Evolutionary conservation across 1,140 invertebrate genomes (phyloP), one percentile per base, ranked within the genome.

Genomic region (Anadara kagoshimensis): DNA sequence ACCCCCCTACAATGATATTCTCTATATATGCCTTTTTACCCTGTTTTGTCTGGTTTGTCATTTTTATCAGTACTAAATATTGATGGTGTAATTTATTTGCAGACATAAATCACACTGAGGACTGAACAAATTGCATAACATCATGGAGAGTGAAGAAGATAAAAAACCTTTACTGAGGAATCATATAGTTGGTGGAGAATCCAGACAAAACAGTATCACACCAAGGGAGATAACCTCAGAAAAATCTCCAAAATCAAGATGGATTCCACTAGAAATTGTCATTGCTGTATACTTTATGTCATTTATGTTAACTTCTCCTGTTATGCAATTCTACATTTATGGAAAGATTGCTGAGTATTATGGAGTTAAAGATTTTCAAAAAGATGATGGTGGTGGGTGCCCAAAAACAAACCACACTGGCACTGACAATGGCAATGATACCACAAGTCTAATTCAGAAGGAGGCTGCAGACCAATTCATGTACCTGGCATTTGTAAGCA

Each of bases 281-380:
- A 36, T 66, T 12, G 16, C 20, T 10, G 16, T 73, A 20, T 73
- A 66, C 43, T 66, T 73, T 43, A 10, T 65, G 10, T 10, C 70
- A 1, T n/a, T 51, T 20, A 51, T 59, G 3, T 36, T 47, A 14
- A n/a, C 62, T 7, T 5, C 43, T 16, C 62, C 70, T 8, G 43
- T 73, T 24, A 53, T 26, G 41, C 70, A 73, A 49, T 73, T 57
- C 24, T 73, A 66, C 24, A 44, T 66, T n/a, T 58, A 65, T 16
- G 51, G 26, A 18, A n/a, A 57, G 22, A 43, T 73, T 5, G 70
- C 70, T 10, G 57, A 58, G 12, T 8, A 64, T n/a, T 56, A 73
- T 26, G 62, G 62, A 8, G 45, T 49, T 16, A 8, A 49, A 24
- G 24, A 66, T 59, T 65, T 66, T 59, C 54, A 66, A 14, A 49